Base-by-base conservation (phyloP, 2,113 vertebrate species). In the Hiodon alosoides region DNA sequence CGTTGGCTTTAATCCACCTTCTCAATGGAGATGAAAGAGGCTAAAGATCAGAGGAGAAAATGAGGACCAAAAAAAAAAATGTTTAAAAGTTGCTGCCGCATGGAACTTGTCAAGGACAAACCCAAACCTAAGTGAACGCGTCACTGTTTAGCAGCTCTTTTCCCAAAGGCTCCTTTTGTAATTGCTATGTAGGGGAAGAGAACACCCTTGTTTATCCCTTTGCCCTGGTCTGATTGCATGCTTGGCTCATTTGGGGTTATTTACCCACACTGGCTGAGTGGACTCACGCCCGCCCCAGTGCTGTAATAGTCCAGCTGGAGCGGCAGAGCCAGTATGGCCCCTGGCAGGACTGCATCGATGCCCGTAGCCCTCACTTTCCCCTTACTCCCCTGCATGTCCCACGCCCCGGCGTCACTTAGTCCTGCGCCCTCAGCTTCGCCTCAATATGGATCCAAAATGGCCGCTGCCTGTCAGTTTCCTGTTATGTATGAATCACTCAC, bases 171-270 rank as follows among this genome's bases (percentile, higher is more conserved):
- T 66, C 17, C 72, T 77, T 76, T 17, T 69, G 77, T 89, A 87
- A 87, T 87, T 87, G 80, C 84, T 80, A 86, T 10, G 83, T 85
- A 81, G 82, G 83, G 83, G 79, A 60, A 69, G 73, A 80, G 81
- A 79, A 79, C 61, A 70, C 77, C 80, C 85, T 81, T 86, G 81
- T 87, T 89, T 88, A 82, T 81, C 76, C 71, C 80, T 72, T 55
- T 46, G 64, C 65, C 62, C 76, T 9, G 77, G 74, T 72, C 78
- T 83, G 85, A 90, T 85, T 88, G 84, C 87, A 85, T 76, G 82
- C 81, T 86, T 74, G 81, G 81, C 86, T 86, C 81, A 81, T 85
- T 77, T 66, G 76, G 78, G 71, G 75, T 66, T 76, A 81, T 79
- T 85, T 80, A 83, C 78, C 81, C 62, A 51, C 72, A 50, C 13